These are phyloP conservation scores for Lepidocyrtoides sp. DNA, from an alignment of 2,888 invertebrate species.

Conservation along the genomic window DNA sequence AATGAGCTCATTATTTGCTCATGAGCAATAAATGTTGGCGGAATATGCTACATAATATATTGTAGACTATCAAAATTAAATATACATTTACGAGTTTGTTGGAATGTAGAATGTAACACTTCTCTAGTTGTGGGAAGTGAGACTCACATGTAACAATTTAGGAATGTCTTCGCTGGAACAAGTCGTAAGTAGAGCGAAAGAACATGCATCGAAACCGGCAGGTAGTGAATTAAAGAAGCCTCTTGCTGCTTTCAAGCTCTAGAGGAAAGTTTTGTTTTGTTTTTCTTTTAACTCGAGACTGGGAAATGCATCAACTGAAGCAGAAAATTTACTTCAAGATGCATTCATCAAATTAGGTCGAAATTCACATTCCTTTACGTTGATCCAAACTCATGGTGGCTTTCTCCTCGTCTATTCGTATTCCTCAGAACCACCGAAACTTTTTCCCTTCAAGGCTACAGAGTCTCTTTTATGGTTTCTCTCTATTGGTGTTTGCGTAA, in stretches of 20 bases:
- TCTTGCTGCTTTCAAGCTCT: not conserved
- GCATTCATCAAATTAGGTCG: constrained; percentile 78
- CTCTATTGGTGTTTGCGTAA: not conserved
- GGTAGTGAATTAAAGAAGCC: constrained; percentile 73
- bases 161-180: not conserved
- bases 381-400: constrained; percentile 35
- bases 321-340: constrained; percentile 75
- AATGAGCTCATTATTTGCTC: not conserved
- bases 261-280: constrained; percentile 57
- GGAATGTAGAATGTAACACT: constrained; percentile 17
- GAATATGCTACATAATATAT: not conserved
- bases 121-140: not conserved
- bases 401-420: not conserved
- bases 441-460: not conserved
- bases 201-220: constrained; percentile 73
- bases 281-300: constrained; percentile 55
- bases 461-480: not conserved
- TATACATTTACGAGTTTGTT: no score
- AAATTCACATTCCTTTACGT: constrained; percentile 67
- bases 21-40: not conserved
- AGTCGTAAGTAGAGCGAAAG: constrained; percentile 68
- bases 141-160: not conserved
- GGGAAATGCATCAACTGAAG: constrained; percentile 60
- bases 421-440: not conserved
- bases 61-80: not conserved